Evolutionary conservation across 2,888 invertebrate genomes (phyloP).

Genomic region (Scaptomyza parva): DNA sequence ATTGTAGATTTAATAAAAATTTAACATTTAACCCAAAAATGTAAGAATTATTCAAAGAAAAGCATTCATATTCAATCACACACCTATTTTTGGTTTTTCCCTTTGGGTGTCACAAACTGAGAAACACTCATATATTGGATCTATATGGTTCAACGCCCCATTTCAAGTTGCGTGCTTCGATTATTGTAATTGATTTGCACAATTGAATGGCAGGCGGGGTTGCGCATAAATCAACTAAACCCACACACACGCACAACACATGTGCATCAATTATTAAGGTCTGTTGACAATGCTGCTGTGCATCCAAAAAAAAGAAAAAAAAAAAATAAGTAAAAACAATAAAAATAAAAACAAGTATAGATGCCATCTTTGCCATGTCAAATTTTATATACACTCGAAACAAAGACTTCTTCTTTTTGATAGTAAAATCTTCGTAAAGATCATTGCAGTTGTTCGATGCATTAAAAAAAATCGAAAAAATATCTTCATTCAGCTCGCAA

Average conservation of each 20-base stretch:
- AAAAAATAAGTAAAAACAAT: slow-evolving; percentile 7
- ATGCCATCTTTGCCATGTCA: too few species aligned
- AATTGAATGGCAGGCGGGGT: slow-evolving; percentile 75
- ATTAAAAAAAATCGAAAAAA: too few species aligned
- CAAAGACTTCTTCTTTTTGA: too few species aligned
- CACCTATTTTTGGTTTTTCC: not conserved
- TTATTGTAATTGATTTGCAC: slow-evolving; percentile 79
- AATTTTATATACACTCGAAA: too few species aligned
- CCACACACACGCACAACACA: slow-evolving; percentile 27
- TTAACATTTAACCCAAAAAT: not conserved
- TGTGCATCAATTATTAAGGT: slow-evolving; percentile 70
- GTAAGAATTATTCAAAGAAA: not conserved
- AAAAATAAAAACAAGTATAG: too few species aligned
- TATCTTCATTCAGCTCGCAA: too few species aligned
- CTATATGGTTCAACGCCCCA: slow-evolving; percentile 55
- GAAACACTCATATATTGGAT: slow-evolving; percentile 27
- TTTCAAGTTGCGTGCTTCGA: slow-evolving; percentile 67
- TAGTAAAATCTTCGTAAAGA: too few species aligned
- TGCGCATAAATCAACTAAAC: slow-evolving; percentile 68
- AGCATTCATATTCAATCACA: not conserved
- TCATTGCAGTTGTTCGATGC: too few species aligned
- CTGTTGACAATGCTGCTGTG: slow-evolving; percentile 38
- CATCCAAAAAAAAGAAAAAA: slow-evolving; percentile 22
- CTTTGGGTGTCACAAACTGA: not conserved
- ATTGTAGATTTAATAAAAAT: too few species aligned